Evolutionary conservation across 2,113 vertebrate genomes (phyloP), one percentile per base, ranked within the genome.

Genomic region (Scytalopus superciliaris): DNA sequence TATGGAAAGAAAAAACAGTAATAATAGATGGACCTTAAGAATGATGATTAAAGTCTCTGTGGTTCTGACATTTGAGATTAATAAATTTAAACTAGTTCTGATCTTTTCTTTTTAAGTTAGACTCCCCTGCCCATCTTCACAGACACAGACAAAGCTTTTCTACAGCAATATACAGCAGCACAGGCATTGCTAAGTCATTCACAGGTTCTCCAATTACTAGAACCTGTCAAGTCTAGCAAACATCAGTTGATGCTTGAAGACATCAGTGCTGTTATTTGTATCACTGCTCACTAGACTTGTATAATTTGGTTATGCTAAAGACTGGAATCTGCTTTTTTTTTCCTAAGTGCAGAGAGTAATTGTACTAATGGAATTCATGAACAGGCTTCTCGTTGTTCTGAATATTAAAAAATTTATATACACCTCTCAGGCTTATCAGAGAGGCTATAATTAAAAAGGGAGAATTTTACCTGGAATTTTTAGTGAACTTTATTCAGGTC

Each of bases 221-320:
- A 89, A 90, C 44, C 73, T 96, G 86, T 89, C 76, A 84, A 78
- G 69, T 92, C 80, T 81, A 87, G 73, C 76, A 84, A 91, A 87
- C 73, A 87, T 72, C 90, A 79, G 24, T 8, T 95, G 88, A 75
- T 81, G 31, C 70, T 93, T 92, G 70, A 92, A 96, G 90, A 96
- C 73, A 90, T 87, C 69, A 84, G 70, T 82, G 83, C 40, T 84
- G 39, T 78, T 96, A 89, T 95, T 97, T 93, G 87, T 95, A 84
- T 88, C 84, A 85, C 56, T 75, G 5, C n/a, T 94, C 66, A 89
- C 82, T 81, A 87, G 83, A 81, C 31, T 72, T 89, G 59, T 95
- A 93, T 90, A 87, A 97, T 95, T 95, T 95, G 63, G 75, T 96
- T 96, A 95, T 4, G 6, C 40, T 81, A 77, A 89, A 96, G 72